phyloP scores from a whole-genome alignment of 1,140 invertebrate species.

The Polypedilum vanderplanki region DNA sequence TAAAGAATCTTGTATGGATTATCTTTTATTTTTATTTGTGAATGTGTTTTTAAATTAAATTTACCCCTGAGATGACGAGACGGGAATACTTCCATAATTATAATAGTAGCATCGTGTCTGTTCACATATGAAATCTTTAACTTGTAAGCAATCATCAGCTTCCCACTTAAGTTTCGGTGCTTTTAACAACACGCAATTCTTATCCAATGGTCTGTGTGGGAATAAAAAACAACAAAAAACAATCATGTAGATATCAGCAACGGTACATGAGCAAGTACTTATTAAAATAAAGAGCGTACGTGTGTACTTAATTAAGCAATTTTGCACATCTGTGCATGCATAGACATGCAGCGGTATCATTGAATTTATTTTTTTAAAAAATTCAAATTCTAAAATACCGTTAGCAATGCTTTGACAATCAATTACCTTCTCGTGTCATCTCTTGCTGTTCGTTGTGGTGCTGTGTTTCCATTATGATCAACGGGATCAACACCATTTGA shows the following conservation, averaged over 20 bases:
- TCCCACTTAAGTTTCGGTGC: slow-evolving; percentile 70
- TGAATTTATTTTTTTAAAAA: too few species aligned
- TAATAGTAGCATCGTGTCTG: slow-evolving; percentile 84
- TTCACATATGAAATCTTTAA: slow-evolving; percentile 82
- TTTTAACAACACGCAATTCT: slow-evolving; percentile 67
- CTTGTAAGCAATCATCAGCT: slow-evolving; percentile 69
- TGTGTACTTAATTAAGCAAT: too few species aligned
- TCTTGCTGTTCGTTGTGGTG: slow-evolving; percentile 64
- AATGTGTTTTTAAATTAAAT: slow-evolving; percentile 36
- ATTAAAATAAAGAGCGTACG: too few species aligned
- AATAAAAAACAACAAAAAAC: slow-evolving; percentile 35
- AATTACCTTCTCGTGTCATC: slow-evolving; percentile 54
- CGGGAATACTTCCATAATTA: slow-evolving; percentile 82
- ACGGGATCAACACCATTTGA: slow-evolving; percentile 49
- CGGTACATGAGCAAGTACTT: background rate
- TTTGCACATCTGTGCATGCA: too few species aligned
- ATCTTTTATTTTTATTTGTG: background rate
- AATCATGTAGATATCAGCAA: background rate
- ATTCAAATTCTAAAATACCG: background rate
- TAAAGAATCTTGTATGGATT: too few species aligned
- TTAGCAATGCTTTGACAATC: slow-evolving; percentile 27
- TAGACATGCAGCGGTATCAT: too few species aligned
- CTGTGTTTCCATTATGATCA: slow-evolving; percentile 57
- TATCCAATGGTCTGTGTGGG: slow-evolving; percentile 55
- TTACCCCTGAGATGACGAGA: slow-evolving; percentile 83